phyloP scores from a whole-genome alignment of 2,113 vertebrate species.

The Lepus timidus region DNA sequence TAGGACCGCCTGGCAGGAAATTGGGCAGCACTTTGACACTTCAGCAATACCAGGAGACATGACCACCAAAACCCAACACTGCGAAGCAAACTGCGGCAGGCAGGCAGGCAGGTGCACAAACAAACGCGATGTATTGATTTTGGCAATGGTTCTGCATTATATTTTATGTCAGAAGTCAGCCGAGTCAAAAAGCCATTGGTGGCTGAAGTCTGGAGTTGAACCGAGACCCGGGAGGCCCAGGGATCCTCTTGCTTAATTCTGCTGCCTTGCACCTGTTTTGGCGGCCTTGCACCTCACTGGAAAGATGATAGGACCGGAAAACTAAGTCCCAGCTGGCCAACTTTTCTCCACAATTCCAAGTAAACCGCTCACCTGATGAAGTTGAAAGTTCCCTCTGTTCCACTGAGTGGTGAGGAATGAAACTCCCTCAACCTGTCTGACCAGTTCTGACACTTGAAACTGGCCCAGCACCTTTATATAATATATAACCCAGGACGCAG shows the following conservation, averaged over 20 bases:
- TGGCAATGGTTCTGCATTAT: neutral
- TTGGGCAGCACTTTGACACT: neutral
- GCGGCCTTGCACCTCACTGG: neutral
- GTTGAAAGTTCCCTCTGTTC: slow-evolving; percentile 74
- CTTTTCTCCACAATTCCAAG: slow-evolving; percentile 49
- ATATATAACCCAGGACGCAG: slow-evolving; percentile 50
- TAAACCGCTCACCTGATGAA: slow-evolving; percentile 53
- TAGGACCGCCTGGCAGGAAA: slow-evolving; percentile 19
- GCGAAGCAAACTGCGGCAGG: neutral
- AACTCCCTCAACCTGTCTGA: slow-evolving; percentile 68
- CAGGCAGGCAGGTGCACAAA: slow-evolving; percentile 20
- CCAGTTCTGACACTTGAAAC: slow-evolving; percentile 77
- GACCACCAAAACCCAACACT: slow-evolving; percentile 13
- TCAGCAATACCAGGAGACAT: neutral
- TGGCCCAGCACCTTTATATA: slow-evolving; percentile 64
- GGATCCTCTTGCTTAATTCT: neutral
- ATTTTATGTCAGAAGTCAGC: slow-evolving; percentile 40
- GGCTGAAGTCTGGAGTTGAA: neutral
- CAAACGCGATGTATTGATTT: slow-evolving; percentile 39
- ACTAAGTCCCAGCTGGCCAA: neutral
- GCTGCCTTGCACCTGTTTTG: neutral
- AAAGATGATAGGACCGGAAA: neutral
- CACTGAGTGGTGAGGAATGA: slow-evolving; percentile 44
- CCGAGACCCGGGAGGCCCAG: neutral
- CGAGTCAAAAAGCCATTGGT: slow-evolving; percentile 35